Evolutionary conservation across 2,797 vertebrate genomes (phyloP), one percentile per base, ranked within the genome.

Genomic region (Chromis chromis): DNA sequence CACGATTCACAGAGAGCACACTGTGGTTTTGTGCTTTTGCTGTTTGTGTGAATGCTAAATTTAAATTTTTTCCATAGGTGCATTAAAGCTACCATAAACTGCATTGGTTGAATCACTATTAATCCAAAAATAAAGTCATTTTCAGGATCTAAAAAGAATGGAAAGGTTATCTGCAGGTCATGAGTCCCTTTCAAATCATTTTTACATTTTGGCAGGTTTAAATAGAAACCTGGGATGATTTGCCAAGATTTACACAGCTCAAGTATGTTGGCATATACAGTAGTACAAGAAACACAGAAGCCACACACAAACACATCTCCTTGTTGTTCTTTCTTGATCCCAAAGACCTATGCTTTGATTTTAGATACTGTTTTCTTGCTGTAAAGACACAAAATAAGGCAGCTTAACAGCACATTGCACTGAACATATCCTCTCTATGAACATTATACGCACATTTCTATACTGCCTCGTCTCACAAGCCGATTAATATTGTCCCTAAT

Each of bases 341-440:
- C 3, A 14, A 3, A 58, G 2, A n/a, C 3, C 28, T 22, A 63
- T 1, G 8, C 21, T 58, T 52, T 12, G 49, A 53, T 42, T 54
- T 40, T 10, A 50, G 70, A 17, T 4, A 27, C 10, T 0, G 0
- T 53, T 40, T 44, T 42, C 31, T 33, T 6, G 4, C 19, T 28
- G 3, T 6, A n/a, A 3, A 7, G 4, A 21, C 9, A 53, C 16
- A 31, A 13, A 63, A 53, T 2, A 64, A 21, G 31, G 36, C 33
- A 70, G 55, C 21, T 50, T 44, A n/a, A 36, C 36, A 56, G 39
- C 19, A 42, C 56, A 56, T 11, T 64, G 22, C 39, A 55, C 14
- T 3, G 9, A 61, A 61, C 48, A 22, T 42, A 14, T 17, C 17
- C n/a, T 4, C 28, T 70, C 40, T 10, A n/a, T 22, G 3, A 14